Base-by-base conservation (phyloP, 2,797 vertebrate genomes). In the Myiothlypis chrysogaster region DNA sequence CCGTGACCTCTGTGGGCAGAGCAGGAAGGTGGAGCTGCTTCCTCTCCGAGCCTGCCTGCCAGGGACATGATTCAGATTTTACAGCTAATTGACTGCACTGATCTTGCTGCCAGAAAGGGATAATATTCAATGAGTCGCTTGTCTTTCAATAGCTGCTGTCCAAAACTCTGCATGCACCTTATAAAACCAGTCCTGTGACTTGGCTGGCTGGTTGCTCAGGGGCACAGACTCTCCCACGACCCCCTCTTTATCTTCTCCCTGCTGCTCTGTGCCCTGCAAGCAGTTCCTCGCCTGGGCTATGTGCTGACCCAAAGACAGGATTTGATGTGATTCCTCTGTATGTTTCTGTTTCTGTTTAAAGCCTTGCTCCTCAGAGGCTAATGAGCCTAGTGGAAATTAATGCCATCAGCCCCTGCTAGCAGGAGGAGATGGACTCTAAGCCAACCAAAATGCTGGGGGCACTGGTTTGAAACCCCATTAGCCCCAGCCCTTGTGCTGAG, bases 11-110 rank as follows among this genome's bases (percentile, higher is more conserved):
- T 3, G 19, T 73, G 93, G 79, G 89, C 91, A 89, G 94, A 95
- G 87, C 71, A 85, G 82, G 79, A 93, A 96, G 96, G 91, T 95
- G 94, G 95, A 93, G 96, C 72, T 83, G 68, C 91, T 96, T 96
- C 94, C 84, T 92, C 87, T 23, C 64, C 0, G 0, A 94, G 89
- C 72, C 65, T 89, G 83, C 17, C 81, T 96, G 94, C 84, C 91
- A 94, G 93, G 71, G 91, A 75, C 68, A 60, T 89, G 85, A 92
- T 95, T 96, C 89, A 94, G 82, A 83, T 91, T 80, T 96, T 94
- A 83, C 87, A 91, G 93, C 46, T 92, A 94, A 86, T 83, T 88
- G 93, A 87, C 84, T 87, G 82, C 17, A 8, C 87, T 84, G 79
- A 73, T 95, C 79, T 87, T 66, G 57, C 65, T 96, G 95, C 95